Evolutionary conservation across 2,797 vertebrate genomes (phyloP), one percentile per base, ranked within the genome.

Genomic region (Pseudochirops corinnae): DNA sequence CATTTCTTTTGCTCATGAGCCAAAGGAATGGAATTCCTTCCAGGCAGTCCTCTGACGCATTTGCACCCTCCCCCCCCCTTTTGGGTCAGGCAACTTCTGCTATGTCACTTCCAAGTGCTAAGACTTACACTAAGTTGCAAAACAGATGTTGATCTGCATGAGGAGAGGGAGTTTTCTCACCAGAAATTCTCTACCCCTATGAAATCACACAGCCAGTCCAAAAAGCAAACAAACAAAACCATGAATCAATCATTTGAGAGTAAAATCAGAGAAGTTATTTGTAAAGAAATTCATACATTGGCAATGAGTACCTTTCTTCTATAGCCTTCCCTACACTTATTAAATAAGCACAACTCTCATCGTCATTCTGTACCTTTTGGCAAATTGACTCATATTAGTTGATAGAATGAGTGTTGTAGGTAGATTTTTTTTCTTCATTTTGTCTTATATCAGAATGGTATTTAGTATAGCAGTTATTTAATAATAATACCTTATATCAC

Each of bases 391-490:
- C 55, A 60, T 14, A 87, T 93, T 93, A 96, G 74, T 26, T 50
- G 62, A 92, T 33, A 93, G 50, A 33, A 94, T 94, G 94, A 94
- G 91, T 58, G 55, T n/a, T 58, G 39, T 29, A 96, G 91, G 33
- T 50, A 46, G 9, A 46, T 10, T 87, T 87, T 46, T 24, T 28
- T 26, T 4, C 74, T 50, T 50, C 39, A 87, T 87, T 87, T 50
- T 87, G n/a, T 24, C 39, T 87, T 87, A 46, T 87, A 10, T 87
- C 39, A 50, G 39, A 28, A 3, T 18, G 39, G 10, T 87, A 26
- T 46, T 87, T 50, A 87, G 9, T 26, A 50, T 26, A 26, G 39
- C 39, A 87, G 7, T 50, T 87, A 28, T 87, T 87, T 87, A 74
- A 74, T 74, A 24, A 57, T 26, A 39, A n/a, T 24, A 39, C 24